These are phyloP conservation scores for Melanostoma scalare DNA, from an alignment of 2,888 invertebrate genomes.

Conservation along the genomic window DNA sequence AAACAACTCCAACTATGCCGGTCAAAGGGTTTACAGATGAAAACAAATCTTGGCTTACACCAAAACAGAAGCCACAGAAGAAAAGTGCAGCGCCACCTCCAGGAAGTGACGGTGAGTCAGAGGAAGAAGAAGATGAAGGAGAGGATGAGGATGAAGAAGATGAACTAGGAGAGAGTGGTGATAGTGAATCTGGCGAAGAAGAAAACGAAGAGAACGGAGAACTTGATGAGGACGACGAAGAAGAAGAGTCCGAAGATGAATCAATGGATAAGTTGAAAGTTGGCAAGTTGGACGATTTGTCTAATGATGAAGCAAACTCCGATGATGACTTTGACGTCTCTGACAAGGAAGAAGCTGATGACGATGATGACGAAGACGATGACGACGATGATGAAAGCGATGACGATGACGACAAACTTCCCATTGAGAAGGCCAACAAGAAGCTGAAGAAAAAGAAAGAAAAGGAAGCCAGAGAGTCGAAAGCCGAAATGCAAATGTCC, in stretches of 20 bases:
- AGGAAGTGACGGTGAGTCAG: slow-evolving; percentile 76
- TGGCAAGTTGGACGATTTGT: slow-evolving; percentile 78
- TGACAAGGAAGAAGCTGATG: slow-evolving; percentile 77
- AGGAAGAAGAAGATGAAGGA: slow-evolving; percentile 77
- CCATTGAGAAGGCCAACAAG: slow-evolving; percentile 92
- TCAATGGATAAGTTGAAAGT: slow-evolving; percentile 77
- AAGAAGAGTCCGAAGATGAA: slow-evolving; percentile 76
- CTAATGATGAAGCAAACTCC: slow-evolving; percentile 77
- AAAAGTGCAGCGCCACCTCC: slow-evolving; percentile 70
- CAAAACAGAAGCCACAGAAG: slow-evolving; percentile 80
- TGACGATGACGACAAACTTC: slow-evolving; percentile 88
- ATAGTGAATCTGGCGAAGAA: slow-evolving; percentile 45
- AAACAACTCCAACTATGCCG: slow-evolving; percentile 51
- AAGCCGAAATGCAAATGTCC: slow-evolving; percentile 92
- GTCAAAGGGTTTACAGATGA: slow-evolving; percentile 87
- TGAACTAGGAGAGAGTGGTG: slow-evolving; percentile 62
- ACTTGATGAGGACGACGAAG: slow-evolving; percentile 73
- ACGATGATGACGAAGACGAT: slow-evolving; percentile 80
- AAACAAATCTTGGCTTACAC: slow-evolving; percentile 88
- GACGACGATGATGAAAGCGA: slow-evolving; percentile 80
- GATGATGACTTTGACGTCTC: slow-evolving; percentile 83
- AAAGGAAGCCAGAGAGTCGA: slow-evolving; percentile 87
- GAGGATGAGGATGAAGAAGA: slow-evolving; percentile 79
- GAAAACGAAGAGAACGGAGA: slow-evolving; percentile 56
- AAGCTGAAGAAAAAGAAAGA: slow-evolving; percentile 89